These are phyloP conservation scores for Tretioscincus oriximinensis DNA, from an alignment of 2,113 vertebrate species.

Conservation along the genomic window DNA sequence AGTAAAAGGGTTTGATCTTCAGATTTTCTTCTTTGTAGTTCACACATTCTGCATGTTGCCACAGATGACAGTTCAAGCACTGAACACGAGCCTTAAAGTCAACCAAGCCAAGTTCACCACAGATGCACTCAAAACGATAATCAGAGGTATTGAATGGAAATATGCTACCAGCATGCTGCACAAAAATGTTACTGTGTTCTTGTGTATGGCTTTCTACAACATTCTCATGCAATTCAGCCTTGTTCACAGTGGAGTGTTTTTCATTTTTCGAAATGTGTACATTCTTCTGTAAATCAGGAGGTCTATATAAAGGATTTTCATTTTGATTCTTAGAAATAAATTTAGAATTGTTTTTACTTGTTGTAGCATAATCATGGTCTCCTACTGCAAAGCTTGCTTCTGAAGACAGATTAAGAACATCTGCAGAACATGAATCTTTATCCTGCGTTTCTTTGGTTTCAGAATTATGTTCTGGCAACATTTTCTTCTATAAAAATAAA, in stretches of 20 bases:
- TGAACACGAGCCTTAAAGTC: slow-evolving; percentile 95
- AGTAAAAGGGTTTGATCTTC: slow-evolving; percentile 91
- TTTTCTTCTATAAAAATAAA: slow-evolving; percentile 66
- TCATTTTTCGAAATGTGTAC: slow-evolving; percentile 25
- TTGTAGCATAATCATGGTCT: slow-evolving; percentile 75
- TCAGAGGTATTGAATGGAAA: slow-evolving; percentile 82
- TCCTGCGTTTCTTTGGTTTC: slow-evolving; percentile 59
- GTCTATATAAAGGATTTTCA: slow-evolving; percentile 24
- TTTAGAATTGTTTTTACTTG: slow-evolving; percentile 52
- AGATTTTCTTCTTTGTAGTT: slow-evolving; percentile 93
- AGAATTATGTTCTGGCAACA: slow-evolving; percentile 43
- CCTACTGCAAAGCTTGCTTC: slow-evolving; percentile 62
- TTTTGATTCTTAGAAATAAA: slow-evolving; percentile 25
- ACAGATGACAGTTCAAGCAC: slow-evolving; percentile 92
- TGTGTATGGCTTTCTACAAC: slow-evolving; percentile 34
- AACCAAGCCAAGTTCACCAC: slow-evolving; percentile 86
- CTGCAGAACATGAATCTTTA: slow-evolving; percentile 53
- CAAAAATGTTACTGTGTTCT: slow-evolving; percentile 31
- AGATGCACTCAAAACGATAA: slow-evolving; percentile 96
- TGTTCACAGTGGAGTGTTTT: slow-evolving; percentile 11
- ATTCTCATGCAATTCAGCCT: slow-evolving; percentile 37
- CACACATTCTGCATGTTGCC: slow-evolving; percentile 96
- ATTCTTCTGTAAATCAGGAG: slow-evolving; percentile 20
- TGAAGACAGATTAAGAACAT: slow-evolving; percentile 37
- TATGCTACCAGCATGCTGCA: slow-evolving; percentile 53